Percentiles rank a stretch among this genome's conserved stretches.
phyloP scores from a whole-genome alignment of 2,113 vertebrate genomes.

The Siphamia tubifer region DNA sequence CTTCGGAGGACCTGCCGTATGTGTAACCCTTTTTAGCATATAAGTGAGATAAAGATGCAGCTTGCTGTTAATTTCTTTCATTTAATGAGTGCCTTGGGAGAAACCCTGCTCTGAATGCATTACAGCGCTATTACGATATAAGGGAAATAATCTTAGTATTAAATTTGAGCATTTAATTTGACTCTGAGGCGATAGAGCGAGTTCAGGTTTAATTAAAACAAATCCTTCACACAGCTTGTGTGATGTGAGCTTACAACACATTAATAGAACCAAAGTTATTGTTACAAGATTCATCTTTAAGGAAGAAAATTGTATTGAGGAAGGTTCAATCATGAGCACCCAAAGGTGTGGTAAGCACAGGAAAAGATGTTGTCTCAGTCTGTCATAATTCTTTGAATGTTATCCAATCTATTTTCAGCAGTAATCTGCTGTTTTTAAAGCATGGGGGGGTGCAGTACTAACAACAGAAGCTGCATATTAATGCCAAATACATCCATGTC shows the following conservation, averaged over 20 bases:
- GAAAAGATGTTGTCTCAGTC: neutral
- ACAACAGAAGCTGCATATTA: conserved; percentile 4
- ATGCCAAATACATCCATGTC: conserved; percentile 26
- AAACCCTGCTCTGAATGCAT: conserved; percentile 35
- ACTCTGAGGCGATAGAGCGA: conserved; percentile 28
- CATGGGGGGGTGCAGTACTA: neutral
- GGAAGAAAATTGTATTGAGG: neutral
- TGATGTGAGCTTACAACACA: conserved; percentile 3
- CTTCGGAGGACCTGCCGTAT: conserved; percentile 46
- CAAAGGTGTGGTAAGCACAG: neutral
- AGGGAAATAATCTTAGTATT: conserved; percentile 44
- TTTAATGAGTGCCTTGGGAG: conserved; percentile 56
- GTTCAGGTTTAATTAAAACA: conserved; percentile 62
- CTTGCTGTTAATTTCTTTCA: conserved; percentile 61
- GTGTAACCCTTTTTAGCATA: conserved; percentile 50
- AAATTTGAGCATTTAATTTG: conserved; percentile 57
- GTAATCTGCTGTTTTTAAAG: conserved; percentile 41
- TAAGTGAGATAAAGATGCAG: conserved; percentile 52
- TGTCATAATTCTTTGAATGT: conserved; percentile 20
- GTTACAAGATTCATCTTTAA: neutral
- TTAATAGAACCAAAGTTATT: neutral
- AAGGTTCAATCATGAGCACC: neutral
- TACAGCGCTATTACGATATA: conserved; percentile 40
- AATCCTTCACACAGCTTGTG: conserved; percentile 35
- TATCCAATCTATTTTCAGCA: conserved; percentile 46